Percentiles rank a stretch among this genome's conserved stretches.
phyloP scores from a whole-genome alignment of 2,797 vertebrate species.

The Rhinogobio ventralis region DNA sequence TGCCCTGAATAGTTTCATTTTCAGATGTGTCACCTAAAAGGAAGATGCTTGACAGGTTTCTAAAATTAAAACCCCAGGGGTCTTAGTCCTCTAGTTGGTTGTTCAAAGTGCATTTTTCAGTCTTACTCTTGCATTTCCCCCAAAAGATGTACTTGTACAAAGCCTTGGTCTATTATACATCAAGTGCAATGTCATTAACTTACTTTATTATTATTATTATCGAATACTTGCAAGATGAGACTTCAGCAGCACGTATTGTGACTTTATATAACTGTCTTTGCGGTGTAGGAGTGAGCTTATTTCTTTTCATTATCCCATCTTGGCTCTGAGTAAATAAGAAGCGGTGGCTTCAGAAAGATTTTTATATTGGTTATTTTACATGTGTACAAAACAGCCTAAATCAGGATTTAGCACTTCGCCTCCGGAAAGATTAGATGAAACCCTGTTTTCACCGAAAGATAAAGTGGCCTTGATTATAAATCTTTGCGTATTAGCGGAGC shows the following conservation, averaged over 20 bases:
- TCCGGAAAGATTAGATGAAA: constrained; percentile 25
- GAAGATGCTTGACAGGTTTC: background rate
- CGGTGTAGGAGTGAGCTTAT: constrained; percentile 16
- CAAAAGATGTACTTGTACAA: background rate
- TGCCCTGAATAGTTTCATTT: background rate
- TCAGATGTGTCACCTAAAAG: background rate
- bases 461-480: constrained; percentile 39
- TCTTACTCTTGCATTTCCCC: background rate
- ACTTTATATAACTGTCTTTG: constrained; percentile 8
- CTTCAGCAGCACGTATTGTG: background rate
- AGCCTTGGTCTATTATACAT: background rate
- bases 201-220: constrained; percentile 4
- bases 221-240: background rate
- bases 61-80: constrained; percentile 10
- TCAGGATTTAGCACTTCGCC: constrained; percentile 25
- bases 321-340: constrained; percentile 6
- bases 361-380: constrained; percentile 26
- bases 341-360: background rate
- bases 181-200: background rate
- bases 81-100: background rate
- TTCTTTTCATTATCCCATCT: constrained; percentile 4
- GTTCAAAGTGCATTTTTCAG: background rate
- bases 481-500: constrained; percentile 1
- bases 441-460: constrained; percentile 43
- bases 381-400: constrained; percentile 42